Conservation (phyloP, 1,140 invertebrate species). For the Nautilus pompilius region DNA sequence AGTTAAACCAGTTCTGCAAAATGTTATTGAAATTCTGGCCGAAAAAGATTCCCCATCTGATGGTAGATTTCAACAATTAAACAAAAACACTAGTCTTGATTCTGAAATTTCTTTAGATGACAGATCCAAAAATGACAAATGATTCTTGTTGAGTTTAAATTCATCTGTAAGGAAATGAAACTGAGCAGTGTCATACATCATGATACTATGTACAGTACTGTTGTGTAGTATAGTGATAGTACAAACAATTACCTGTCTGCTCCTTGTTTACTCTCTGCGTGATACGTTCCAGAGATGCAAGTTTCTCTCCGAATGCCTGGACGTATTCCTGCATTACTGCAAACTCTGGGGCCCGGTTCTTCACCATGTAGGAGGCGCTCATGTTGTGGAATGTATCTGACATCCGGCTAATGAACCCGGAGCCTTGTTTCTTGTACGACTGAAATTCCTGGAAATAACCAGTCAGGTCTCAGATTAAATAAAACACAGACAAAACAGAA, state of each 20-base stretch:
- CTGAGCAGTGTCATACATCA: no score
- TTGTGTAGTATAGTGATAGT: no score
- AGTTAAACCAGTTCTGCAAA: no score
- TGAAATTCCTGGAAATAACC: slow-evolving; percentile 64
- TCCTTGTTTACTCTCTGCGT: slow-evolving; percentile 69
- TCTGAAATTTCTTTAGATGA: no score
- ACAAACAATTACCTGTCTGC: slow-evolving; percentile 62
- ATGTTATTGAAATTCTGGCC: no score
- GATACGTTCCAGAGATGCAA: slow-evolving; percentile 66
- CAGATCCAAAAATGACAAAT: no score
- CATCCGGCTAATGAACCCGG: slow-evolving; percentile 61
- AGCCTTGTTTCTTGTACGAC: slow-evolving; percentile 64
- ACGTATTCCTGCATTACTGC: slow-evolving; percentile 67
- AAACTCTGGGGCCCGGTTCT: slow-evolving; percentile 66
- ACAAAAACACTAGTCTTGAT: no score
- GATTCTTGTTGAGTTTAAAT: no score
- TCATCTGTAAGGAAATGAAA: no score
- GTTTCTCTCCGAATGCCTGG: slow-evolving; percentile 64
- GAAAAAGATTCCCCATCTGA: no score
- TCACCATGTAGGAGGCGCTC: slow-evolving; percentile 60
- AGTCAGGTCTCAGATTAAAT: background rate
- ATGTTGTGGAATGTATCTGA: slow-evolving; percentile 65
- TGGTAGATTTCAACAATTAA: no score
- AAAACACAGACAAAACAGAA: background rate
- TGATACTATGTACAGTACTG: no score